phyloP scores from a whole-genome alignment of 2,888 invertebrate genomes.

The Sphaeridia pumilis region DNA sequence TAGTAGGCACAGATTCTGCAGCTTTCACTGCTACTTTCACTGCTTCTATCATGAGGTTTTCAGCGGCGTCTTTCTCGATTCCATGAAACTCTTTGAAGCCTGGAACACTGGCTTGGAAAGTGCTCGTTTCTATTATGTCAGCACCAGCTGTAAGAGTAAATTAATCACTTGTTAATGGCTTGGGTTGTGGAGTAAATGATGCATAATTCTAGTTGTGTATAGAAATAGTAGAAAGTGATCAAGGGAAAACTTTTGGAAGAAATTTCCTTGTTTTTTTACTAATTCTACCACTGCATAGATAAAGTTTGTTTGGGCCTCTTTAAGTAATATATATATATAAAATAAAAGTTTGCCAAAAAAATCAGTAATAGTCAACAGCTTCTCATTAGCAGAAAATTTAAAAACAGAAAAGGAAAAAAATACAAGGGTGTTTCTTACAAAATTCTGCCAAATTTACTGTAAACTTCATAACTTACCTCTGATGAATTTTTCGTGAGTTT shows the following conservation, averaged over 20 bases:
- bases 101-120: conserved; percentile 73
- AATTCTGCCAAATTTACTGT: too few species aligned
- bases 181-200: too few species aligned
- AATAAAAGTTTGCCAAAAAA: not conserved
- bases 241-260: too few species aligned
- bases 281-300: too few species aligned
- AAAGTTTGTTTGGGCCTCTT: too few species aligned
- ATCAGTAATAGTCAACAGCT: not conserved
- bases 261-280: too few species aligned
- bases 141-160: conserved; percentile 61
- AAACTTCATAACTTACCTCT: conserved; percentile 47
- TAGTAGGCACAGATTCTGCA: conserved; percentile 39
- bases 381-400: not conserved
- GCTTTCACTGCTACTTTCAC: conserved; percentile 64
- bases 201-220: too few species aligned
- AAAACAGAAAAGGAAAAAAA: not conserved
- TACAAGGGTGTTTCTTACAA: too few species aligned
- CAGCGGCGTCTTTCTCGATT: conserved; percentile 54
- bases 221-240: too few species aligned
- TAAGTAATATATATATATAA: too few species aligned
- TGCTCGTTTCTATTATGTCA: conserved; percentile 73
- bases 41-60: conserved; percentile 59
- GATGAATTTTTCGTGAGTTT: conserved; percentile 69
- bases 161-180: too few species aligned
- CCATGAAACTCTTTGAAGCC: conserved; percentile 64